These are phyloP conservation scores for Auanema sp. DNA, from an alignment of 2,888 invertebrate species.

Conservation along the genomic window DNA sequence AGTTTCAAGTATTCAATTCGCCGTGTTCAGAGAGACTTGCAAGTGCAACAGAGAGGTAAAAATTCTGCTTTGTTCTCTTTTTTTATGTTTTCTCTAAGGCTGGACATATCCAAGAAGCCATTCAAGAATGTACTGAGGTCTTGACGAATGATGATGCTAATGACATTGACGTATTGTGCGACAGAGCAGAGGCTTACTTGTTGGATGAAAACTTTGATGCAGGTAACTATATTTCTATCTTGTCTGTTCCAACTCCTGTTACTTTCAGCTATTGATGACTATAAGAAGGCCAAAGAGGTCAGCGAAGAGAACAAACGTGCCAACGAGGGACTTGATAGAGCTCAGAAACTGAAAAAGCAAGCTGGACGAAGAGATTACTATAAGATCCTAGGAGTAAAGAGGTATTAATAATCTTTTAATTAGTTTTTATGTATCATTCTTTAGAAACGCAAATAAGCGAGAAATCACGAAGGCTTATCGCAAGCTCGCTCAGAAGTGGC, in stretches of 20 bases:
- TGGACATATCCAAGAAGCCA: conserved; percentile 76
- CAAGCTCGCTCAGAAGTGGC: conserved; percentile 96
- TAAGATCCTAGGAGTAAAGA: conserved; percentile 88
- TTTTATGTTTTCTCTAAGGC: conserved; percentile 67
- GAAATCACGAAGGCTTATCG: conserved; percentile 94
- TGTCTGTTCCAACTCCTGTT: not conserved
- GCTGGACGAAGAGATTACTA: conserved; percentile 93
- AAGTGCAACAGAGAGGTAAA: conserved; percentile 72
- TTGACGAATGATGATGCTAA: conserved; percentile 75
- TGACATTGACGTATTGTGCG: conserved; percentile 78
- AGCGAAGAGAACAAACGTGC: conserved; percentile 81
- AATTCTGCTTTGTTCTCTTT: conserved; percentile 10
- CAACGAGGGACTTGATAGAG: conserved; percentile 83
- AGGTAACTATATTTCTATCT: conserved; percentile 69
- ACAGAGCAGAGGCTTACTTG: conserved; percentile 87
- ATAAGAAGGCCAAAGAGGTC: conserved; percentile 80
- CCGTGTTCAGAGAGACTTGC: conserved; percentile 80
- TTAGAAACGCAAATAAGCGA: conserved; percentile 80
- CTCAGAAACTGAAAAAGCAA: conserved; percentile 88
- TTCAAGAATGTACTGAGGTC: conserved; percentile 79
- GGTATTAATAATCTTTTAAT: conserved; percentile 69
- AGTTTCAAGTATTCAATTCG: conserved; percentile 66
- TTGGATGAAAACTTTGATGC: conserved; percentile 88
- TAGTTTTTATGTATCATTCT: conserved; percentile 19
- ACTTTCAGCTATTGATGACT: conserved; percentile 80